Evolutionary conservation across 2,113 vertebrate species (phyloP).

Genomic region (Speoplatyrhinus poulsoni): DNA sequence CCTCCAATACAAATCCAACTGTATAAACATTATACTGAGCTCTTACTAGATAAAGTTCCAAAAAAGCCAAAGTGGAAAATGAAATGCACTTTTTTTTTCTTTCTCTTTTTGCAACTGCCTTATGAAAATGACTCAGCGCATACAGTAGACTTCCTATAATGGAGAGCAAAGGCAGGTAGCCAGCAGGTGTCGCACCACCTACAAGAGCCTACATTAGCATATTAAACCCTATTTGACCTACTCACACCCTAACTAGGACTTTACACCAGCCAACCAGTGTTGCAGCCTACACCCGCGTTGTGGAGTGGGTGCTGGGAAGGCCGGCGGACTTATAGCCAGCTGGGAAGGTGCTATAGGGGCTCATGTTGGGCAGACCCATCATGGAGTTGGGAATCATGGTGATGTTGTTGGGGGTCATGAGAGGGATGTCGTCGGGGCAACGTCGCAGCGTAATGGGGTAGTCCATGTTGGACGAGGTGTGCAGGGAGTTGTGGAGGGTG

Average conservation of each 20-base stretch:
- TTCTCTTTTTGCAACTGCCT: slow-evolving; percentile 36
- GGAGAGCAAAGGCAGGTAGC: slow-evolving; percentile 68
- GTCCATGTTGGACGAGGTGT: slow-evolving; percentile 85
- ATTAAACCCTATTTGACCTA: slow-evolving; percentile 65
- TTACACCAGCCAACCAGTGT: slow-evolving; percentile 29
- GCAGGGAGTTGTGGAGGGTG: slow-evolving; percentile 83
- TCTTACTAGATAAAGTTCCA: slow-evolving; percentile 71
- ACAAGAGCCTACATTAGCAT: slow-evolving; percentile 67
- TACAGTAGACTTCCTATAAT: slow-evolving; percentile 56
- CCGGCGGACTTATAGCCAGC: slow-evolving; percentile 93
- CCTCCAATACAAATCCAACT: slow-evolving; percentile 77
- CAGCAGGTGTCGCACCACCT: slow-evolving; percentile 52
- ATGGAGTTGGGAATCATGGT: slow-evolving; percentile 98
- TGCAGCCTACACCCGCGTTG: slow-evolving; percentile 91
- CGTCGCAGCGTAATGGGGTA: slow-evolving; percentile 92
- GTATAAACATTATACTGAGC: slow-evolving; percentile 77
- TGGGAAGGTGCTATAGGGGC: slow-evolving; percentile 96
- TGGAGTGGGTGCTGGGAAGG: slow-evolving; percentile 97
- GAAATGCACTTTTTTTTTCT: slow-evolving; percentile 66
- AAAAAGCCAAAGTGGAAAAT: slow-evolving; percentile 74
- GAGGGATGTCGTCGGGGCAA: slow-evolving; percentile 94
- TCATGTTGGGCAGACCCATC: slow-evolving; percentile 94
- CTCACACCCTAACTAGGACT: slow-evolving; percentile 65
- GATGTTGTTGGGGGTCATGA: slow-evolving; percentile 92
- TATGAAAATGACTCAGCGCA: slow-evolving; percentile 61